These are phyloP conservation scores for Euplexia lucipara DNA, from an alignment of 2,888 invertebrate species.

Conservation along the genomic window DNA sequence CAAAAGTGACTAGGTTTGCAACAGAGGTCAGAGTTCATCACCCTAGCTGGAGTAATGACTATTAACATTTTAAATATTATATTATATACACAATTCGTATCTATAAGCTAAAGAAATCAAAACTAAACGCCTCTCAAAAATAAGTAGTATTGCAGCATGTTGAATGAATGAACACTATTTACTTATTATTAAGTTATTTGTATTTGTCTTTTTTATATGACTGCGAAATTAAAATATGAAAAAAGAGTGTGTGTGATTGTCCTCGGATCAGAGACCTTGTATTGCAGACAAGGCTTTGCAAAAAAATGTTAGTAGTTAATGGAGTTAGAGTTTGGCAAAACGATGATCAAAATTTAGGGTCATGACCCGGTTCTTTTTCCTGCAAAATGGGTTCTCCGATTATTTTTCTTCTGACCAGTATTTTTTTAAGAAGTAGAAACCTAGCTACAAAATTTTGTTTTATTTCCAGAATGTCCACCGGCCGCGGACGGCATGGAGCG, in stretches of 20 bases:
- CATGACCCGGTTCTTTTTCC: background rate
- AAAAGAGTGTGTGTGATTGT: background rate
- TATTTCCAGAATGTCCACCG: slow-evolving; percentile 96
- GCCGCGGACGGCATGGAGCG: slow-evolving; percentile 98
- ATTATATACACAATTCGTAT: slow-evolving; percentile 27
- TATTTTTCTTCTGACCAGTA: background rate
- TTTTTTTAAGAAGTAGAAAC: background rate
- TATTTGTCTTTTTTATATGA: background rate
- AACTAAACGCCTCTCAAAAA: slow-evolving; percentile 23
- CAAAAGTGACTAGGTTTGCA: slow-evolving; percentile 65
- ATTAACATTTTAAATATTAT: slow-evolving; percentile 32
- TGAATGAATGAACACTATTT: slow-evolving; percentile 26
- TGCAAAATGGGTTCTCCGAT: background rate
- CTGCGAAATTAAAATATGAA: background rate
- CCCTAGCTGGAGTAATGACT: slow-evolving; percentile 41
- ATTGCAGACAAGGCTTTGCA: background rate
- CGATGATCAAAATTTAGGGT: background rate
- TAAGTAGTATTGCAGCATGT: slow-evolving; percentile 36
- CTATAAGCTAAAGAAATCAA: slow-evolving; percentile 13
- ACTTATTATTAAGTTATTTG: slow-evolving; percentile 17
- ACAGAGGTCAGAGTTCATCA: slow-evolving; percentile 66
- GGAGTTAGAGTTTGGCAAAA: background rate
- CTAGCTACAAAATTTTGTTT: slow-evolving; percentile 15
- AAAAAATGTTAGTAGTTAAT: background rate
- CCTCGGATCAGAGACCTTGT: background rate